These are phyloP conservation scores for Euphonia xanthogaster DNA, from an alignment of 2,797 vertebrate species.

Conservation along the genomic window DNA sequence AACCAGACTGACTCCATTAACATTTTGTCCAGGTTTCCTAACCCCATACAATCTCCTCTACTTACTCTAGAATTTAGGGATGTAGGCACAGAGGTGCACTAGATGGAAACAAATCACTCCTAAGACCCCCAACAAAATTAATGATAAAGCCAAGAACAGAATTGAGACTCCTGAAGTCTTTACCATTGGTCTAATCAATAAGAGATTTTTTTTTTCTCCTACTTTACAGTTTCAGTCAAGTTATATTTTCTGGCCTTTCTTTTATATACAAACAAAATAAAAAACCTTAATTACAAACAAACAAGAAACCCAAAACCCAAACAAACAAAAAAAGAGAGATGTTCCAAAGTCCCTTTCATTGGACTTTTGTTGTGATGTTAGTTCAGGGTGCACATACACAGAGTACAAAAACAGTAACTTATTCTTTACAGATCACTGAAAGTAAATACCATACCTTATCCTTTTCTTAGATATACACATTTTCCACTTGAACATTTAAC, in stretches of 20 bases:
- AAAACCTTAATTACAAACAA: not conserved
- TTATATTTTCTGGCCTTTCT: not conserved
- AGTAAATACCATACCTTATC: not conserved
- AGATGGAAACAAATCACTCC: not conserved
- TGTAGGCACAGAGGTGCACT: not conserved
- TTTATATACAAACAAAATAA: not conserved
- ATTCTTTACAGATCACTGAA: not conserved
- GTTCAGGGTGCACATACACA: not conserved
- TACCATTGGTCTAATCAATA: not conserved
- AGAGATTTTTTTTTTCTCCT: not conserved
- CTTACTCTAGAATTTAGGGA: not conserved
- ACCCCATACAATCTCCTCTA: not conserved
- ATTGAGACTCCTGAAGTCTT: not conserved
- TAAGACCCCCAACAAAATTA: not conserved
- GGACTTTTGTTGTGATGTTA: not conserved
- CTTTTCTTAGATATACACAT: not conserved
- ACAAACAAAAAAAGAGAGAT: fast-evolving
- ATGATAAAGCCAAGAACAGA: not conserved
- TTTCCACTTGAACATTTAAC: not conserved
- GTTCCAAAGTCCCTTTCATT: not conserved
- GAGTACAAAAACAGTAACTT: not conserved
- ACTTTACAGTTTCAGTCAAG: not conserved
- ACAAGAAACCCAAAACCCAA: not conserved
- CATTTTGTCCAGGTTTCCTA: not conserved
- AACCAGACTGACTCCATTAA: not conserved